phyloP scores from a whole-genome alignment of 2,888 invertebrate species.

The Oeneis ivallda region DNA sequence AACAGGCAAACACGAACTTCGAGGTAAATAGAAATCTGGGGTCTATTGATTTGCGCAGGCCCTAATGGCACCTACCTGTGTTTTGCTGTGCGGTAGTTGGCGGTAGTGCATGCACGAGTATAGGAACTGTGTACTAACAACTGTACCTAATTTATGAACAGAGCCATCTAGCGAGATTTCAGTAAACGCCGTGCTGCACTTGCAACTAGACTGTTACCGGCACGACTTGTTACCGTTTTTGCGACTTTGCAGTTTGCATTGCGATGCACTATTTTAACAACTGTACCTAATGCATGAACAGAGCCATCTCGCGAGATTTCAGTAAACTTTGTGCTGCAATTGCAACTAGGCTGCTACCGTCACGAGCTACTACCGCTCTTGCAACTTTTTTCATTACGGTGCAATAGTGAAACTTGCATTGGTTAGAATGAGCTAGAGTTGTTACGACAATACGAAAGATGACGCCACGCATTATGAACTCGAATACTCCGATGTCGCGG shows the following conservation, averaged over 20 bases:
- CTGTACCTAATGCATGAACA: neutral
- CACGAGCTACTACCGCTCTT: too few species aligned
- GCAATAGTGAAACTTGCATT: too few species aligned
- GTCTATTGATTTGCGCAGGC: constrained; percentile 21
- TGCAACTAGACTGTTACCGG: neutral
- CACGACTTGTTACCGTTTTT: too few species aligned
- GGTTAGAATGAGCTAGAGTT: neutral
- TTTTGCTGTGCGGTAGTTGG: neutral
- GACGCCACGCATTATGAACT: neutral
- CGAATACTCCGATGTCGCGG: too few species aligned
- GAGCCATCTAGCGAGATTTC: constrained; percentile 3
- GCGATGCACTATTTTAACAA: too few species aligned
- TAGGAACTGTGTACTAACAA: neutral
- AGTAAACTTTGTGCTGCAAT: neutral
- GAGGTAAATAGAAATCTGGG: neutral
- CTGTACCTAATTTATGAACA: neutral
- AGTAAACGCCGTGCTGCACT: neutral
- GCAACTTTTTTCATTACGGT: too few species aligned
- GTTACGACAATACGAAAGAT: neutral
- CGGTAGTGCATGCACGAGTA: neutral
- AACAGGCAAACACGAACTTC: neutral
- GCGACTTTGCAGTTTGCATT: too few species aligned
- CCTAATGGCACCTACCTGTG: neutral
- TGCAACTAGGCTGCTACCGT: neutral
- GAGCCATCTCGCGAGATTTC: constrained; percentile 3